Evolutionary conservation across 2,888 invertebrate species (phyloP).

Genomic region (Pristionchus japonicus): DNA sequence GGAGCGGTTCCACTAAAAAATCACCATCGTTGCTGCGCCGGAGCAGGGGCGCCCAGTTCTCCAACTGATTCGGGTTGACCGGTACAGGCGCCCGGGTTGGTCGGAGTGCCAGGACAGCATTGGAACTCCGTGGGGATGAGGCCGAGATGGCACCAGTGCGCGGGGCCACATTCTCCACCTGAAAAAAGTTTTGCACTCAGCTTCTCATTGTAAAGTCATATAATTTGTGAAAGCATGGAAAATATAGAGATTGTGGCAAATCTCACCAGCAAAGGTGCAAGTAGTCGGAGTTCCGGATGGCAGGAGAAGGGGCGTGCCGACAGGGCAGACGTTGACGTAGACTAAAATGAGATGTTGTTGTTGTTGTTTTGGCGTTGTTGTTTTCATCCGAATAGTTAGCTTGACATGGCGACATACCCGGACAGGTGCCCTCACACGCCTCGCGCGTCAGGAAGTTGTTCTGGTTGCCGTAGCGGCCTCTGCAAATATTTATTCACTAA

Average conservation of each 20-base stretch:
- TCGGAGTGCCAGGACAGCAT: slow-evolving; percentile 68
- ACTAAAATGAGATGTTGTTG: no score
- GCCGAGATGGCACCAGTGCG: slow-evolving; percentile 69
- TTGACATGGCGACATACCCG: no score
- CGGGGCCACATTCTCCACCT: slow-evolving; percentile 64
- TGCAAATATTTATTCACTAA: no score
- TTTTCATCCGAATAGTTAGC: no score
- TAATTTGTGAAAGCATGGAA: no score
- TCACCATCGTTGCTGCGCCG: slow-evolving; percentile 51
- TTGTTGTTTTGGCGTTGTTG: no score
- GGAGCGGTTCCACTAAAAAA: no score
- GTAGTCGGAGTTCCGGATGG: slow-evolving; percentile 60
- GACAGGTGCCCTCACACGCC: slow-evolving; percentile 71
- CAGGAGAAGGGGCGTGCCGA: slow-evolving; percentile 66
- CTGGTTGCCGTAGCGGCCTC: slow-evolving; percentile 69
- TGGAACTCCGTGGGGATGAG: slow-evolving; percentile 69
- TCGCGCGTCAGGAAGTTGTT: slow-evolving; percentile 71
- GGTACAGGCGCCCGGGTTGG: slow-evolving; percentile 65
- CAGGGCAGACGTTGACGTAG: slow-evolving; percentile 70
- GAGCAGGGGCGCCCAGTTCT: slow-evolving; percentile 58
- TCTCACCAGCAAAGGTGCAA: slow-evolving; percentile 70
- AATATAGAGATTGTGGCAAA: no score
- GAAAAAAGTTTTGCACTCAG: no score
- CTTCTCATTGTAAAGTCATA: no score
- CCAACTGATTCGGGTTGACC: slow-evolving; percentile 59